phyloP scores from a whole-genome alignment of 2,113 vertebrate species.

The Rhizomys pruinosus region DNA sequence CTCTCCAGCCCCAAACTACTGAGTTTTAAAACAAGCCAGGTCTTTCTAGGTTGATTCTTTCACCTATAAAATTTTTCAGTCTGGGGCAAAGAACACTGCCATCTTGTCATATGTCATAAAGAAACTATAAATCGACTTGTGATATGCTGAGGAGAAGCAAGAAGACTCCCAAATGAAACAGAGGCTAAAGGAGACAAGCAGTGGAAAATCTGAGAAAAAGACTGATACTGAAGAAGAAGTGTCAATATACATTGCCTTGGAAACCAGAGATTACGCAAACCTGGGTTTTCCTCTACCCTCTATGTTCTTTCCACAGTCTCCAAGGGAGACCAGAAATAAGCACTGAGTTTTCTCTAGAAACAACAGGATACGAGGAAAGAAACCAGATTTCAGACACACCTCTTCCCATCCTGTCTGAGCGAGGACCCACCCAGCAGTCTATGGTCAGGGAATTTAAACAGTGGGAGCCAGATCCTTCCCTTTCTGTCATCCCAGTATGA shows the following conservation, averaged over 20 bases:
- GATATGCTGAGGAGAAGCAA: not conserved
- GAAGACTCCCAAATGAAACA: not conserved
- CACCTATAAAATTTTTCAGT: not conserved
- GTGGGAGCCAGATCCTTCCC: not conserved
- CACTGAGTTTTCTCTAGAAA: slow-evolving; percentile 47
- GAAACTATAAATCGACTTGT: not conserved
- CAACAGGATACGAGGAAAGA: slow-evolving; percentile 50
- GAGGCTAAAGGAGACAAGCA: not conserved
- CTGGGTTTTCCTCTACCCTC: not conserved
- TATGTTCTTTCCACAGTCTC: slow-evolving; percentile 23
- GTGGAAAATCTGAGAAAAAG: not conserved
- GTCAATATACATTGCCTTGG: not conserved
- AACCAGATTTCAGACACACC: slow-evolving; percentile 44
- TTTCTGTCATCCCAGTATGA: not conserved
- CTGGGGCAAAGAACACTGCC: not conserved
- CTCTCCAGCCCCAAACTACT: too few species aligned
- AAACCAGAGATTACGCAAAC: slow-evolving; percentile 24
- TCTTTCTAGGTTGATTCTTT: not conserved
- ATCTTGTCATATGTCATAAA: not conserved
- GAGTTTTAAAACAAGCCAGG: not conserved
- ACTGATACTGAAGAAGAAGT: not conserved
- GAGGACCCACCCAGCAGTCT: not conserved
- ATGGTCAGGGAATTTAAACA: not conserved
- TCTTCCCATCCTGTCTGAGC: not conserved
- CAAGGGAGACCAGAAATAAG: slow-evolving; percentile 51